Evolutionary conservation across 2,113 vertebrate species (phyloP).

Genomic region (Erpornis zantholeuca): DNA sequence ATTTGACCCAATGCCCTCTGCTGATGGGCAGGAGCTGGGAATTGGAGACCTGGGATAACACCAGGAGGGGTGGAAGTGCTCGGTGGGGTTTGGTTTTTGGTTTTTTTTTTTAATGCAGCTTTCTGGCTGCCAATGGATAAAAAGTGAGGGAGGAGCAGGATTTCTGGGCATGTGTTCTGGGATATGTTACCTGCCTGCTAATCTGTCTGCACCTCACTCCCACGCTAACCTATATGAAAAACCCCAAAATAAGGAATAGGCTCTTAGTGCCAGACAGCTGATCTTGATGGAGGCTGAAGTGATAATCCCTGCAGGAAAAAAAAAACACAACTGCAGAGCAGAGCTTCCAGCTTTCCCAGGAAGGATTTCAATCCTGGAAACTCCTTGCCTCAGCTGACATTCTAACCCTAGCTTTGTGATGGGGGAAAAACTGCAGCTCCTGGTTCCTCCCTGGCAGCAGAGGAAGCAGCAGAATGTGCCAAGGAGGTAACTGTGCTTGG

Average conservation of each 20-base stretch:
- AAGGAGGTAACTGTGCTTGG: background rate
- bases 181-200: slow-evolving; percentile 34
- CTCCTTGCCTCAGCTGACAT: background rate
- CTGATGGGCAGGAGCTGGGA: background rate
- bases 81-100: background rate
- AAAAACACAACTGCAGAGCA: background rate
- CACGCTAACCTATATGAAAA: slow-evolving; percentile 21
- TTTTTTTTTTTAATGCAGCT: background rate
- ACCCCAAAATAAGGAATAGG: background rate
- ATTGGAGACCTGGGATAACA: background rate
- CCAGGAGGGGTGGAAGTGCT: background rate
- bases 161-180: background rate
- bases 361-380: background rate
- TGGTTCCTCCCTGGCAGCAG: background rate
- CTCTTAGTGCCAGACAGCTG: slow-evolving; percentile 21
- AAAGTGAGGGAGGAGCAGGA: slow-evolving; percentile 15
- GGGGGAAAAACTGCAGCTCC: background rate
- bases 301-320: background rate
- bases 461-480: background rate
- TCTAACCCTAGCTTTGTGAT: background rate
- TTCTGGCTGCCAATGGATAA: background rate
- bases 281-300: background rate
- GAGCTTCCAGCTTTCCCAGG: background rate
- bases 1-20: background rate
- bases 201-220: slow-evolving; percentile 27